Evolutionary conservation across 2,113 vertebrate species (phyloP).

Genomic region (Lonchura striata): DNA sequence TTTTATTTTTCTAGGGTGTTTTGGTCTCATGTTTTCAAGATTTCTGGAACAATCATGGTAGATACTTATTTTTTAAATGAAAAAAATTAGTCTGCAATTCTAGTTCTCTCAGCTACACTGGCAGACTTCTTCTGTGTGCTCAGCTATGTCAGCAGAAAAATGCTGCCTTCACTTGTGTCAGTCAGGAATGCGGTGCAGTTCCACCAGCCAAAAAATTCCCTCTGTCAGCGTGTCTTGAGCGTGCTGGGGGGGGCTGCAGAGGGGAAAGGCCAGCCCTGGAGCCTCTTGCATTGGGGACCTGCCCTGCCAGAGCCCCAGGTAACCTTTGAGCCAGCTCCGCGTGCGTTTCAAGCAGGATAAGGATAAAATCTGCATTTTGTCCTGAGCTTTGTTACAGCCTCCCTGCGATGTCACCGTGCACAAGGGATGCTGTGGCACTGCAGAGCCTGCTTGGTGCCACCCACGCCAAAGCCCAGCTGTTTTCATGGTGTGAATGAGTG

Average conservation of each 20-base stretch:
- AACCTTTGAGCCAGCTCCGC: background rate
- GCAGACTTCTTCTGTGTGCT: background rate
- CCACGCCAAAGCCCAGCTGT: accelerated
- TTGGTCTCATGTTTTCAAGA: background rate
- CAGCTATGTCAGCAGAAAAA: background rate
- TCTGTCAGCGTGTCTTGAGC: background rate
- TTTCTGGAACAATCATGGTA: background rate
- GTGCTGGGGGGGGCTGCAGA: background rate
- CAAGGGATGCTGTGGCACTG: accelerated
- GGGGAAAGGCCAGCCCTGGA: background rate
- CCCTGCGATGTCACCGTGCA: background rate
- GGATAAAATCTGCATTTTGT: background rate
- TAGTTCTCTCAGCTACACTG: background rate
- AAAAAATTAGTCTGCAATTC: background rate
- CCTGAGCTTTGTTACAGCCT: background rate
- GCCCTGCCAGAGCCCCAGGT: background rate
- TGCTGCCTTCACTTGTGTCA: background rate
- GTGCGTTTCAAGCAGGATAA: background rate
- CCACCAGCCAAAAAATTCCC: background rate
- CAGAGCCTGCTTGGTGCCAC: background rate
- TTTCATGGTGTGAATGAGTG: accelerated
- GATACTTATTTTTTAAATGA: background rate
- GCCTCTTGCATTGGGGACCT: accelerated
- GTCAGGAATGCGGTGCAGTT: background rate
- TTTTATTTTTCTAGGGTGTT: background rate